Percentiles rank a stretch among this genome's conserved stretches.
Conservation (phyloP, 2,888 invertebrate genomes). For the Scaptomyza cyrtandrae region DNA sequence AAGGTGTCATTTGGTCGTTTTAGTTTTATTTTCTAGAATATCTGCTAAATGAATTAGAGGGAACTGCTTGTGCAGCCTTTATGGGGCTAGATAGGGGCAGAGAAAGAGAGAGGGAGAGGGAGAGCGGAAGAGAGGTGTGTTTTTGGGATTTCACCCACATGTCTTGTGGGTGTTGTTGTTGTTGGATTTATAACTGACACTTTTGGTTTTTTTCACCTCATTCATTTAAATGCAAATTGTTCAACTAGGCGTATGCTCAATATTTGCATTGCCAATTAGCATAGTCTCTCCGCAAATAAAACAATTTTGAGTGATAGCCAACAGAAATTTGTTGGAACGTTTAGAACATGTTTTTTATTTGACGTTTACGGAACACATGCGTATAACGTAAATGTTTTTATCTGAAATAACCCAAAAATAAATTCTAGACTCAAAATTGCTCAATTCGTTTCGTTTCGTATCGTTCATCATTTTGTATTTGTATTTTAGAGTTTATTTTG, state of each 20-base stretch:
- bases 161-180: too few relatives aligned
- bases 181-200: constrained; percentile 63
- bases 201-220: constrained; percentile 56
- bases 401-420: constrained; percentile 30
- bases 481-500: constrained; percentile 13
- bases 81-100: too few relatives aligned
- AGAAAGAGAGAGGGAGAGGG: too few relatives aligned
- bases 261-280: constrained; percentile 72
- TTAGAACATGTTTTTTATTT: constrained; percentile 43
- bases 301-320: background rate
- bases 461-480: constrained; percentile 19
- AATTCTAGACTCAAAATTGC: constrained; percentile 67
- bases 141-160: constrained; percentile 47
- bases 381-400: constrained; percentile 3
- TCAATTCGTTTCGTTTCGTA: constrained; percentile 31
- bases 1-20: constrained; percentile 68
- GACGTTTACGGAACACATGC: constrained; percentile 1
- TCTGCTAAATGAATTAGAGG: constrained; percentile 68
- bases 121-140: background rate
- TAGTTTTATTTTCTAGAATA: constrained; percentile 14
- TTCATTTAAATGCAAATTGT: constrained; percentile 69
- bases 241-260: constrained; percentile 60
- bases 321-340: background rate
- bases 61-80: too few relatives aligned
- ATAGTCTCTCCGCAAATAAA: constrained; percentile 33